These are phyloP conservation scores for Potamarius usumacintae DNA, from an alignment of 2,113 vertebrate genomes.

Conservation along the genomic window DNA sequence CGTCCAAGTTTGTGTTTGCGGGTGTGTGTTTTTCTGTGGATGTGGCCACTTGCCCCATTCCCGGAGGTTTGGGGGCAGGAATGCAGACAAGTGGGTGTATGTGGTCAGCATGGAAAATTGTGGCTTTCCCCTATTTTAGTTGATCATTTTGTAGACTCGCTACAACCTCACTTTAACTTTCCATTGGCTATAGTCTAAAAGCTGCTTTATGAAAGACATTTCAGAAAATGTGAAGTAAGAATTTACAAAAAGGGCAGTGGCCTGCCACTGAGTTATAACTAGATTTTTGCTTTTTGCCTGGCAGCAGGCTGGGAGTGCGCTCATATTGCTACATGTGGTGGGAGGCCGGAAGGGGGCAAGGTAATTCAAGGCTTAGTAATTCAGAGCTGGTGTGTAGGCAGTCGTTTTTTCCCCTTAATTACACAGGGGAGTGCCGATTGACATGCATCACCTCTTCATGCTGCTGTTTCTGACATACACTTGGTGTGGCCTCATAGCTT, in stretches of 20 bases:
- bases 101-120: constrained; percentile 63
- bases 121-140: constrained; percentile 63
- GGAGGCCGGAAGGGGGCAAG: constrained; percentile 14
- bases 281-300: constrained; percentile 19
- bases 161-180: constrained; percentile 47
- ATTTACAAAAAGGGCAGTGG: constrained; percentile 41
- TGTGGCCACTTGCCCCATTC: constrained; percentile 51
- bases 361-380: constrained; percentile 31
- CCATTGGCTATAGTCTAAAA: constrained; percentile 38
- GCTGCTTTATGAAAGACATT: constrained; percentile 35
- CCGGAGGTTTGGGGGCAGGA: constrained; percentile 63
- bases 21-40: constrained; percentile 37
- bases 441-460: constrained; percentile 54
- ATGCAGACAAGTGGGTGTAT: constrained; percentile 76
- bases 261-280: constrained; percentile 9
- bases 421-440: constrained; percentile 52
- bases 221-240: constrained; percentile 24
- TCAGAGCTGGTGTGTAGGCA: constrained; percentile 37
- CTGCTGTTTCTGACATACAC: constrained; percentile 61
- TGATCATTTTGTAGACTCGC: constrained; percentile 57
- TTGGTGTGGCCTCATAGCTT: constrained; percentile 43
- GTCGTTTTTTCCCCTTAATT: constrained; percentile 48
- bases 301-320: background rate
- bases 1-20: constrained; percentile 13
- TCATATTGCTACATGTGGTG: constrained; percentile 29